Conservation (phyloP, 2,797 vertebrate species). For the Protonibea diacanthus region DNA sequence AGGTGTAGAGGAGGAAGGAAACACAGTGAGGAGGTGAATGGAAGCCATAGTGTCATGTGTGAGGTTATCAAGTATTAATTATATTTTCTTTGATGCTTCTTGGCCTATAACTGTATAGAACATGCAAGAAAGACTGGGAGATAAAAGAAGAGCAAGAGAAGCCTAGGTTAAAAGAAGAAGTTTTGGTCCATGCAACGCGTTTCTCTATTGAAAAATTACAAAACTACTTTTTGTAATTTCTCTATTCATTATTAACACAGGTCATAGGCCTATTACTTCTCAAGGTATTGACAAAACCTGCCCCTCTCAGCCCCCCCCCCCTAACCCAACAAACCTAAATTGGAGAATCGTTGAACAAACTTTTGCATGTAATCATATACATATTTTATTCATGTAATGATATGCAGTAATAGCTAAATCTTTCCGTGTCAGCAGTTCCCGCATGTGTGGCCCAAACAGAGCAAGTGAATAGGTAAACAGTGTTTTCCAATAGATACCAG, state of each 20-base stretch:
- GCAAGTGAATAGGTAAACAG: slow-evolving; percentile 66
- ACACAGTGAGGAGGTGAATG: slow-evolving; percentile 23
- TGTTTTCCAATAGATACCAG: slow-evolving; percentile 52
- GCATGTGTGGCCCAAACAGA: slow-evolving; percentile 56
- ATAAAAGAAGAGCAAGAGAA: neutral
- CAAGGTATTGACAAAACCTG: slow-evolving; percentile 64
- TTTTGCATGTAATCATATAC: slow-evolving; percentile 73
- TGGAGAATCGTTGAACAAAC: slow-evolving; percentile 76
- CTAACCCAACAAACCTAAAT: slow-evolving; percentile 73
- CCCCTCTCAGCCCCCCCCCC: slow-evolving; percentile 5
- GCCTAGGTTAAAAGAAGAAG: slow-evolving; percentile 8
- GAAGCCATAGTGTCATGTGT: neutral
- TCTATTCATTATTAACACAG: slow-evolving; percentile 65
- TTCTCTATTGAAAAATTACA: slow-evolving; percentile 45
- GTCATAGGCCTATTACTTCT: slow-evolving; percentile 63
- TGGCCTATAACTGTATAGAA: neutral
- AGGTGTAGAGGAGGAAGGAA: slow-evolving; percentile 17
- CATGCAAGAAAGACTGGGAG: neutral
- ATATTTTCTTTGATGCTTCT: slow-evolving; percentile 7
- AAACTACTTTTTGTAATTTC: slow-evolving; percentile 55
- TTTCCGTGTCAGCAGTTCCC: slow-evolving; percentile 68
- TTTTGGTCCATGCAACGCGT: slow-evolving; percentile 12
- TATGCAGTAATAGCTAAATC: slow-evolving; percentile 71
- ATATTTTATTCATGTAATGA: slow-evolving; percentile 84
- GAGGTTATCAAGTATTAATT: neutral